Base-by-base conservation (phyloP, 2,113 vertebrate genomes). In the Oncorhynchus clarkii region DNA sequence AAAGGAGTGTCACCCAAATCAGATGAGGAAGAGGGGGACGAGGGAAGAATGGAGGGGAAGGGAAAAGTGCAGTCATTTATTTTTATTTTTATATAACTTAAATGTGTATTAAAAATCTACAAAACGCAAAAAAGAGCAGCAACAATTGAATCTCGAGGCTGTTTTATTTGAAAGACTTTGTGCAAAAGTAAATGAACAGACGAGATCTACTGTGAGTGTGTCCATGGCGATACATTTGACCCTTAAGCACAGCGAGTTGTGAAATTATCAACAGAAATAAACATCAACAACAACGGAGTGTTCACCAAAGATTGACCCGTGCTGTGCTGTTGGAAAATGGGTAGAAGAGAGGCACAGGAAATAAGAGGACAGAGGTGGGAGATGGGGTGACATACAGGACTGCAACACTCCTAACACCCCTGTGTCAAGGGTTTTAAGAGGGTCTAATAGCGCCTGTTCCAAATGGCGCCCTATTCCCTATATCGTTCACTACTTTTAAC, bases 261-360 rank as follows among this genome's bases (percentile, higher is more conserved):
- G 64, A 84, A 70, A 64, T 72, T 5, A 69, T 26, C 51, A 54
- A 18, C 12, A 54, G 12, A 18, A 45, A 18, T 39, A 72, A 5
- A 72, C 71, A 72, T 62, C n/a, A 75, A 64, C 72, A 51, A 49
- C 72, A 66, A 71, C 12, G 72, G 78, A 86, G 81, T 88, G 84
- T 92, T 94, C 94, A 96, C 95, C 96, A 96, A 96, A 96, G 96
- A 97, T 77, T 81, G 92, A 89, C 91, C 92, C 90, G 91, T 92
- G 51, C 29, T 3, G 67, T 20, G 31, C 4, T 4, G 29, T 16
- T n/a, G 90, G 91, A 89, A 64, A 69, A 51, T 81, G 59, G 71
- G 48, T 3, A 3, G 9, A 45, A 45, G 73, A 71, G 51, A 70
- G 71, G 57, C 65, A 69, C 3, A 6, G 45, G 45, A 34, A 70